Percentiles rank a stretch among this genome's conserved stretches.
phyloP scores from a whole-genome alignment of 2,797 vertebrate genomes.

The Mus spretus region DNA sequence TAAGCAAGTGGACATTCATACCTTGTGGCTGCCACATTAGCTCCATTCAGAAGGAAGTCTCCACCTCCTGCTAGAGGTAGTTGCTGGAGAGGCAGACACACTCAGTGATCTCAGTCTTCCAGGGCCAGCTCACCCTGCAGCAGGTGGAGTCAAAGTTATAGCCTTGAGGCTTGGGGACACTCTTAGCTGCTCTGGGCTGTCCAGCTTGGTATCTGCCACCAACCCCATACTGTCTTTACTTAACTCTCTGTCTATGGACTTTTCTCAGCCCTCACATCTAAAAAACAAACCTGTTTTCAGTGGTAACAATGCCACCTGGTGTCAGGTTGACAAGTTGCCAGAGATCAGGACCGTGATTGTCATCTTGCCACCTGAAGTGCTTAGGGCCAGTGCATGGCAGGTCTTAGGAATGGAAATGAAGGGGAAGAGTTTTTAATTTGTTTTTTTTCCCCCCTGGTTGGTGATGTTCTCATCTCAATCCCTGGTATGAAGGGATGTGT shows the following conservation, averaged over 20 bases:
- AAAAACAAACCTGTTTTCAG: not conserved
- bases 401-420: not conserved
- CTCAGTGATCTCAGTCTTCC: not conserved
- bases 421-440: not conserved
- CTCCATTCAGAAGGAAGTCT: not conserved
- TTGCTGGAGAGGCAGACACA: not conserved
- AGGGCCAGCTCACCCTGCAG: not conserved
- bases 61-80: not conserved
- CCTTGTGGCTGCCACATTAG: not conserved
- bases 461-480: not conserved
- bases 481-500: too few relatives aligned
- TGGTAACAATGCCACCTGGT: not conserved
- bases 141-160: not conserved
- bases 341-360: not conserved
- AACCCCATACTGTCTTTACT: not conserved
- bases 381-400: accelerated
- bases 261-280: not conserved
- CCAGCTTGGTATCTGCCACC: accelerated
- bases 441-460: too few relatives aligned
- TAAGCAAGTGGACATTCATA: not conserved
- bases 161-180: not conserved
- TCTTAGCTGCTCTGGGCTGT: not conserved
- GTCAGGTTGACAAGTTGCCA: not conserved
- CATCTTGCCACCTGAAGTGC: accelerated
- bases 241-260: too few relatives aligned